Evolutionary conservation across 2,113 vertebrate species (phyloP).

Genomic region (Setophaga petechia): DNA sequence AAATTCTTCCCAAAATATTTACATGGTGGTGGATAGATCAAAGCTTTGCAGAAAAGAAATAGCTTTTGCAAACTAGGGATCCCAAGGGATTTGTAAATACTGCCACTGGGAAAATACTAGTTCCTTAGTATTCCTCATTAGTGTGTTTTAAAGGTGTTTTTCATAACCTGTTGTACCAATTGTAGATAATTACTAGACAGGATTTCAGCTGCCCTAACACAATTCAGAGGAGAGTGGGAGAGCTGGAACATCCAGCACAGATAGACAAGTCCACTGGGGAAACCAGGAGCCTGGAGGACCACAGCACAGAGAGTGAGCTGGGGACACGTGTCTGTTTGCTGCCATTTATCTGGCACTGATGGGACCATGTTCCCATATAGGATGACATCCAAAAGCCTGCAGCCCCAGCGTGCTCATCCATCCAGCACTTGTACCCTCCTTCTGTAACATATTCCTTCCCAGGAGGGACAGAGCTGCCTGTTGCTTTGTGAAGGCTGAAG

Average conservation of each 20-base stretch:
- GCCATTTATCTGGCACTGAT: neutral
- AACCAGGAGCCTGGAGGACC: neutral
- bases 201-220: neutral
- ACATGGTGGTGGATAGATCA: neutral
- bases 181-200: neutral
- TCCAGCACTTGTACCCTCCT: neutral
- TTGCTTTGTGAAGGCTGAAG: neutral
- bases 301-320: neutral
- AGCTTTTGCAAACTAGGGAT: neutral
- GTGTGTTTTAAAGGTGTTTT: neutral
- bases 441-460: neutral
- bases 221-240: neutral
- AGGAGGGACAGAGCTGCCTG: neutral
- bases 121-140: neutral
- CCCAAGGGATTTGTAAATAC: neutral
- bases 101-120: neutral
- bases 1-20: slow-evolving; percentile 31
- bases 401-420: neutral
- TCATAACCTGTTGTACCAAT: neutral
- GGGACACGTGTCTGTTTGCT: neutral
- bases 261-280: neutral
- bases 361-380: neutral
- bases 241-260: neutral
- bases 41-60: neutral
- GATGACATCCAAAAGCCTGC: neutral